Base-by-base conservation (phyloP, 1,140 invertebrate species). In the Vollenhovia emeryi region DNA sequence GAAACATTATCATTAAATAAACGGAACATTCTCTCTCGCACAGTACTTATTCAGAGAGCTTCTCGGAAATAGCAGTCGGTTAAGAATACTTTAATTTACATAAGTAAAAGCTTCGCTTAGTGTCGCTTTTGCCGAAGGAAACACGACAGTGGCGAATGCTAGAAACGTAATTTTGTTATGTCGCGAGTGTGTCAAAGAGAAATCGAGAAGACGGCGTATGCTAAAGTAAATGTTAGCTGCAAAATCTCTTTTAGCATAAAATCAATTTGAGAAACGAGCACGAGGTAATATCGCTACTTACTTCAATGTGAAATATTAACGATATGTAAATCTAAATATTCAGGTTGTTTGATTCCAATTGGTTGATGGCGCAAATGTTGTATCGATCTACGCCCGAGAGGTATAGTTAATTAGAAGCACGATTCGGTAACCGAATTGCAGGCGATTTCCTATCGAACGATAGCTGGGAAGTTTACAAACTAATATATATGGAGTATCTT, bases 61-160 rank as follows among this genome's bases (percentile, higher is more conserved):
- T 69, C 76, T 71, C 64, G 36, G 64, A 57, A 80, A 80, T 71
- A 71, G 64, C 50, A 55, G 74, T 48, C 7, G 78, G 64, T 80
- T 80, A 80, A 80, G 64, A 80, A 80, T 71, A 80, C 64, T 80
- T 80, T 80, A 71, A 80, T 80, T 80, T 71, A 69, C 78, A 80
- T 71, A 80, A 80, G 78, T 71, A 57, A 71, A 71, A 80, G 64
- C 78, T 80, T 80, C 36, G 36, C 64, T 69, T 71, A 71, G 78
- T 71, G 64, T 21, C 64, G 36, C 66, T 80, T n/a, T 80, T 71
- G 27, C 36, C 18, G 33, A n/a, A 43, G 33, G 50, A 55, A 43
- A 33, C 62, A 55, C 64, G 48, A 30, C 64, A 80, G 57, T 64
- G 43, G 30, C 57, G 33, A 78, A 78, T 71, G 27, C 48, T 57